phyloP scores from a whole-genome alignment of 2,113 vertebrate species.

The Larimichthys crocea region DNA sequence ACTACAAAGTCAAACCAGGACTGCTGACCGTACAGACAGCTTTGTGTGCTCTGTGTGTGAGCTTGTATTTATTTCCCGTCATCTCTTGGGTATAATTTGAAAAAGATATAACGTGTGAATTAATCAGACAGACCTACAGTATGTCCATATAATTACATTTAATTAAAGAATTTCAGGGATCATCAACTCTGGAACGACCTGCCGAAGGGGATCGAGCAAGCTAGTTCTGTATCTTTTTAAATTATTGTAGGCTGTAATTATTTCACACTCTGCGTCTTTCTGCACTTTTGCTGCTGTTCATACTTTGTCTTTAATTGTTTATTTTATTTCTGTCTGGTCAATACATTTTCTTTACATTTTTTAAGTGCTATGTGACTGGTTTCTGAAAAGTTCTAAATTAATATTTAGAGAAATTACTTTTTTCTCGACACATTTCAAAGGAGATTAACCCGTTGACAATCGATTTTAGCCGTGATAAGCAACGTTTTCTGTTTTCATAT shows the following conservation, averaged over 20 bases:
- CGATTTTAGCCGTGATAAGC: slow-evolving; percentile 1
- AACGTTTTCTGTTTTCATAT: background rate
- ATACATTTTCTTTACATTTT: background rate
- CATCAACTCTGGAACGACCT: slow-evolving; percentile 14
- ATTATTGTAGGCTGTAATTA: too few species aligned
- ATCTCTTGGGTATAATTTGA: slow-evolving; percentile 2
- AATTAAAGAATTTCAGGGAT: slow-evolving; percentile 38
- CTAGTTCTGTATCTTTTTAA: background rate
- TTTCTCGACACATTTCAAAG: background rate
- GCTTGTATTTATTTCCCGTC: slow-evolving; percentile 1
- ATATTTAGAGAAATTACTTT: background rate
- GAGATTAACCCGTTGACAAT: background rate
- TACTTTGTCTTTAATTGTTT: background rate
- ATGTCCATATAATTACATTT: slow-evolving; percentile 23
- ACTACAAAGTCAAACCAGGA: slow-evolving; percentile 14
- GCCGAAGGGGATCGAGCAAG: background rate
- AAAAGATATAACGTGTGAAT: slow-evolving; percentile 15
- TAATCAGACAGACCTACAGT: slow-evolving; percentile 14
- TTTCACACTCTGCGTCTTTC: background rate
- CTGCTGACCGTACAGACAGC: slow-evolving; percentile 14
- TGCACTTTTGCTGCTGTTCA: background rate
- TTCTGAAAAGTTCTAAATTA: background rate
- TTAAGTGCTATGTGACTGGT: background rate
- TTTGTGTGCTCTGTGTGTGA: background rate
- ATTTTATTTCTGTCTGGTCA: background rate